Conservation (phyloP, 2,888 invertebrate genomes). For the Norana najaformis region DNA sequence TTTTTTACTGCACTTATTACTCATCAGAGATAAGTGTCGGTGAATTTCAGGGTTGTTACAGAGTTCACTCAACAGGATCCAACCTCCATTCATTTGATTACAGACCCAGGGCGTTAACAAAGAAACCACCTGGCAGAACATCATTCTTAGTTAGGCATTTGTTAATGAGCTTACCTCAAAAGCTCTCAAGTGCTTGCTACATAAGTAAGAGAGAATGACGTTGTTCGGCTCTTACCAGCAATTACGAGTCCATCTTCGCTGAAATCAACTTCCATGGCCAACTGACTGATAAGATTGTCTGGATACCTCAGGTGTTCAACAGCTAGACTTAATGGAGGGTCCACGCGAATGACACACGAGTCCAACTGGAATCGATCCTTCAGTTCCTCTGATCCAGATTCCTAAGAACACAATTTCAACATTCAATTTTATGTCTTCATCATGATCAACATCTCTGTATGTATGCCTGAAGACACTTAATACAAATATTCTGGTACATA, state of each 20-base stretch:
- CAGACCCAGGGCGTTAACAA: neutral
- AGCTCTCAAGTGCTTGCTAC: too few species aligned
- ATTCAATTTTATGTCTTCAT: too few species aligned
- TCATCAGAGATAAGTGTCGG: too few species aligned
- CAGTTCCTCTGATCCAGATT: neutral
- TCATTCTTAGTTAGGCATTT: too few species aligned
- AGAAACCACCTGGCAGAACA: too few species aligned
- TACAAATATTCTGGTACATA: too few species aligned
- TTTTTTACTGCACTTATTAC: too few species aligned
- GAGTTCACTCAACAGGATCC: neutral
- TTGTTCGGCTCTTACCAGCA: conserved; percentile 48
- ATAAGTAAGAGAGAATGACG: too few species aligned
- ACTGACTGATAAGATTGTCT: conserved; percentile 73
- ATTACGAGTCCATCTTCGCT: conserved; percentile 73
- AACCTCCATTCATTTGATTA: neutral
- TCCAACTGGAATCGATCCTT: conserved; percentile 68
- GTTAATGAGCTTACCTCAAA: too few species aligned
- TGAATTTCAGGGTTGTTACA: too few species aligned
- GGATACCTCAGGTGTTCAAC: conserved; percentile 86
- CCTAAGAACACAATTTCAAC: neutral
- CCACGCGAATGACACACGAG: conserved; percentile 89
- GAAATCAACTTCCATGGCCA: conserved; percentile 81
- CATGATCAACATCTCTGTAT: too few species aligned
- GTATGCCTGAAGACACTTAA: too few species aligned
- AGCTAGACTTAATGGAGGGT: conserved; percentile 91